Evolutionary conservation across 2,888 invertebrate genomes (phyloP), one percentile per base, ranked within the genome.

Genomic region (Pegoplata infirma): DNA sequence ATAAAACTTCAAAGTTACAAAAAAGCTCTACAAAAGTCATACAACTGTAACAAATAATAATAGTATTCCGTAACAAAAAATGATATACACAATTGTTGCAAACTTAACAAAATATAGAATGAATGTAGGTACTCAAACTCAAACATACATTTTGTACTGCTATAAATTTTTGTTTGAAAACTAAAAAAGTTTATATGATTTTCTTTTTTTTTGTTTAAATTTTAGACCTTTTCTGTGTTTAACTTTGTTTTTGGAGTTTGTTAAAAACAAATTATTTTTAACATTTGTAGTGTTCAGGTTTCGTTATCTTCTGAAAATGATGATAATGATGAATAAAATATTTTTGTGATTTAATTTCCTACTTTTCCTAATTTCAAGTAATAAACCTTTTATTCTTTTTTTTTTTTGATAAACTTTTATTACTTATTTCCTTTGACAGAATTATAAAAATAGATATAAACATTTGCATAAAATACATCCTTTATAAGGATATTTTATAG

Each of bases 1-100:
- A 76, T 58, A 63, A 21, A 68, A 76, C 63, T 69, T 63, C 55
- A 69, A 69, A 63, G 56, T 64, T 69, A 12, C 28, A 36, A 5
- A 58, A 76, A 56, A 64, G 53, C 49, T 64, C 16, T 63, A 49
- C 56, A 69, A 69, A 69, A 51, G n/a, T 51, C 32, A 58, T 21
- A 51, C 44, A 64, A 49, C 63, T 36, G 63, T 68, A 63, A 69
- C 25, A 49, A 17, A 44, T 46, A 76, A 58, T 63, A n/a, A n/a
- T n/a, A n/a, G 21, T 19, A 36, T n/a, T n/a, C n/a, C 3, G 5
- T 10, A 56, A 69, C 25, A 58, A 76, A 76, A 44, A 2, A 8
- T 28, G 10, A 44, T 40, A 5, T 32, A 64, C 49, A 7, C 44
- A 63, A 32, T 68, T 69, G 55, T 63, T 53, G 17, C 16, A 40